Base-by-base conservation (phyloP, 2,113 vertebrate genomes). In the Ornithorhynchus anatinus region DNA sequence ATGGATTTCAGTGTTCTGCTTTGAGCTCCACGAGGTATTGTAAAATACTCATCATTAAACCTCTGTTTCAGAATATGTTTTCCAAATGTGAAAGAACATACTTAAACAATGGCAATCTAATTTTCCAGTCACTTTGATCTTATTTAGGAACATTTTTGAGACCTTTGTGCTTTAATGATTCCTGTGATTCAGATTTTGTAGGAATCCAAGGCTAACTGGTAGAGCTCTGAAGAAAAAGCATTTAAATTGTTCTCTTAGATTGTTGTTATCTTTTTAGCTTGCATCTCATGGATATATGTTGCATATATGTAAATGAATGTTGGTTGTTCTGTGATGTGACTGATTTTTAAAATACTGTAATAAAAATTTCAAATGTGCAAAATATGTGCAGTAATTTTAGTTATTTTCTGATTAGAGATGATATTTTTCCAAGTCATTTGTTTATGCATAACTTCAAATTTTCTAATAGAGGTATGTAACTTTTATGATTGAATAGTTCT, bases 401-500 rank as follows among this genome's bases (percentile, higher is more conserved):
- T 14, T 64, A 23, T 62, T 60, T 74, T 68, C 53, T 75, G 42
- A 50, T 75, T 57, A 48, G 31, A 79, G 25, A 2, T 65, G 64
- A 63, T 7, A 47, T 6, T 11, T 16, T 73, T 76, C 80, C 17
- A 36, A 65, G 10, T 50, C 62, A 72, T 29, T 62, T 79, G 58
- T 52, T 20, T 52, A 23, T 37, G 12, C 37, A 0, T 61, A 44
- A 81, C 73, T 70, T 70, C 10, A 35, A 72, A 58, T 56, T 74
- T 83, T 47, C 66, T 50, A 58, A 43, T 53, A 63, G 59, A 79
- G 64, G 29, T 58, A 60, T 25, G 62, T 13, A 67, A 23, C 64
- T 68, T 64, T 62, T 25, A 64, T 25, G 7, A 58, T 76, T 45
- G 40, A 50, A 56, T 25, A 33, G 12, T 33, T 58, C 52, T 71